A percentile compares a stretch with the other conserved stretches of the same genome.
phyloP scores from a whole-genome alignment of 1,140 invertebrate species.

The Aphaenogaster floridana region DNA sequence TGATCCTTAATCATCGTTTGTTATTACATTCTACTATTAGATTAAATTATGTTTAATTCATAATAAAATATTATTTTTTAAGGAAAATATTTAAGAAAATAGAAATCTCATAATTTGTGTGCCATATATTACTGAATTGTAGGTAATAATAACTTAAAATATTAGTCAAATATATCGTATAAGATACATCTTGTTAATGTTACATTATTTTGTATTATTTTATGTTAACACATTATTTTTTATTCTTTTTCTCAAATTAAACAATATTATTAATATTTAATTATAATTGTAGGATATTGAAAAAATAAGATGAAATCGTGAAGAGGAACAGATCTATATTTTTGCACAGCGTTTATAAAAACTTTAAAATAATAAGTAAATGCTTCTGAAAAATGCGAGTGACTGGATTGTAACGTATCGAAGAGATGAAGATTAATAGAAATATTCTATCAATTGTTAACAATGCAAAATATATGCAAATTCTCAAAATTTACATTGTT shows the following conservation, averaged over 20 bases:
- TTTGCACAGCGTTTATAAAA: conserved; percentile 38
- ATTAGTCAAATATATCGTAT: neutral
- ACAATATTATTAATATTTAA: neutral
- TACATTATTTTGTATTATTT: neutral
- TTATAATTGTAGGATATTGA: neutral
- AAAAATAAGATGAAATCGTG: neutral
- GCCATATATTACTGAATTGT: neutral
- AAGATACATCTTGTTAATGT: neutral
- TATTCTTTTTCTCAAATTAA: neutral
- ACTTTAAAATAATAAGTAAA: conserved; percentile 43
- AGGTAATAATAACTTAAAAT: neutral
- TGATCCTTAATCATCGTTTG: neutral
- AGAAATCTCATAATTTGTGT: neutral
- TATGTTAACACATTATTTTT: neutral
- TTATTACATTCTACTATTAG: no score
- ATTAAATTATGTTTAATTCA: neutral
- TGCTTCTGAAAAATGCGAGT: conserved; percentile 51
- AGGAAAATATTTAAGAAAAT: neutral
- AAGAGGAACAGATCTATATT: conserved; percentile 35
- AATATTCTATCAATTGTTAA: neutral
- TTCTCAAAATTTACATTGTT: neutral
- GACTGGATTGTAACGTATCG: neutral
- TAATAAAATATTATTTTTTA: neutral
- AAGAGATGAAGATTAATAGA: neutral
- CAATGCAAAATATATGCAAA: neutral